phyloP scores from a whole-genome alignment of 2,888 invertebrate species.

The Lasioglossum zephyrum region DNA sequence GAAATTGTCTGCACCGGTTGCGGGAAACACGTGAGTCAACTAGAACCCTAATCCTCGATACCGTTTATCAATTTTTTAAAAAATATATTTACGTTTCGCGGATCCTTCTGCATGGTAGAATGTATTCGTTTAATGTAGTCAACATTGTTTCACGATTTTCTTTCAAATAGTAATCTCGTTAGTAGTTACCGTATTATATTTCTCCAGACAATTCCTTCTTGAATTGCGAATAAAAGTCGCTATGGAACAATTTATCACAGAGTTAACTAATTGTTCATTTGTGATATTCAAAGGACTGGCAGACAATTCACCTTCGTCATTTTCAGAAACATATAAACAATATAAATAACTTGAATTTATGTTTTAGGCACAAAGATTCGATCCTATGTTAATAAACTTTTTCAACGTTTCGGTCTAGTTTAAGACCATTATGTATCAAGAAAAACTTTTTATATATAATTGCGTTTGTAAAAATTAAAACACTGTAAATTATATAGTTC shows the following conservation, averaged over 20 bases:
- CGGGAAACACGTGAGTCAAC: not conserved
- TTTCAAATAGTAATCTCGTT: not conserved
- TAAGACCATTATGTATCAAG: no score
- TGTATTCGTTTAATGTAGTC: no score
- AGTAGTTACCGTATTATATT: not conserved
- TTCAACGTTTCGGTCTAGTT: no score
- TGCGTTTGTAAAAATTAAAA: no score
- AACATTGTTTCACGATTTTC: not conserved
- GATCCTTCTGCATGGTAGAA: no score
- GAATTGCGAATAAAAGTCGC: not conserved
- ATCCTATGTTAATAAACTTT: no score
- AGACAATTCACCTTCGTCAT: not conserved
- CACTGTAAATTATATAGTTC: no score
- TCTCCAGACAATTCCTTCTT: not conserved
- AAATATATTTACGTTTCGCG: not conserved
- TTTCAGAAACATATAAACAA: not conserved
- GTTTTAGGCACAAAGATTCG: no score
- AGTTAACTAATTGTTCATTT: no score
- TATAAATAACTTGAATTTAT: not conserved
- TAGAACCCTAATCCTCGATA: not conserved
- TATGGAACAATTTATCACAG: not conserved
- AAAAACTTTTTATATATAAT: no score
- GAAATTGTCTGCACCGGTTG: not conserved
- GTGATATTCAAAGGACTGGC: not conserved
- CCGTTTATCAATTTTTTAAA: not conserved